A percentile compares a stretch with the other conserved stretches of the same genome.
Conservation (phyloP, 2,113 vertebrate genomes). For the Nothoprocta perdicaria region DNA sequence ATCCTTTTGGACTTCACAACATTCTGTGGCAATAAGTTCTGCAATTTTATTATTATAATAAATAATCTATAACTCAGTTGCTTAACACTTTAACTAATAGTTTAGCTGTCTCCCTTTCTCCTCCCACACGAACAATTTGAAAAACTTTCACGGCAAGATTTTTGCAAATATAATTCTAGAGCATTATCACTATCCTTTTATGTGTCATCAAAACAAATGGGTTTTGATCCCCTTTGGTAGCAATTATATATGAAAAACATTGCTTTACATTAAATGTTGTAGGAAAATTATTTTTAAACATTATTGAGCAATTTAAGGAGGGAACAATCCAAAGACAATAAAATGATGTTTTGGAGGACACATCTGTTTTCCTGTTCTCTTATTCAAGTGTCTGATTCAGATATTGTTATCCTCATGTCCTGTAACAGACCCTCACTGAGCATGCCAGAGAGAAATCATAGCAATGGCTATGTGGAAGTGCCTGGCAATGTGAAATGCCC, state of each 20-base stretch:
- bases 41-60: not conserved
- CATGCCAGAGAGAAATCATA: constrained; percentile 19
- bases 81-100: not conserved
- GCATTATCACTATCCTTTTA: constrained; percentile 27
- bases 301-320: constrained; percentile 27
- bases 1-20: not conserved
- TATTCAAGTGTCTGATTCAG: constrained; percentile 46
- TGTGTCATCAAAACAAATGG: not conserved
- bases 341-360: constrained; percentile 13
- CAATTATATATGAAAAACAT: constrained; percentile 14
- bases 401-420: not conserved
- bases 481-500: not conserved
- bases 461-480: not conserved
- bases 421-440: constrained; percentile 28
- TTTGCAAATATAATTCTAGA: constrained; percentile 18
- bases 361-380: constrained; percentile 53
- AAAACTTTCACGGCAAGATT: not conserved
- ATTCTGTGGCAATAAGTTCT: not conserved
- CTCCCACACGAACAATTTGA: not conserved
- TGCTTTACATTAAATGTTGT: constrained; percentile 29
- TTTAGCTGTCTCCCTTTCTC: constrained; percentile 26
- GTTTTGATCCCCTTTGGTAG: not conserved
- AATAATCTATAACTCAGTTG: not conserved
- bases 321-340: constrained; percentile 48
- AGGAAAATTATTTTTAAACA: constrained; percentile 25